These are phyloP conservation scores for Hozukius guyotensis DNA, from an alignment of 2,797 vertebrate species.

Conservation along the genomic window DNA sequence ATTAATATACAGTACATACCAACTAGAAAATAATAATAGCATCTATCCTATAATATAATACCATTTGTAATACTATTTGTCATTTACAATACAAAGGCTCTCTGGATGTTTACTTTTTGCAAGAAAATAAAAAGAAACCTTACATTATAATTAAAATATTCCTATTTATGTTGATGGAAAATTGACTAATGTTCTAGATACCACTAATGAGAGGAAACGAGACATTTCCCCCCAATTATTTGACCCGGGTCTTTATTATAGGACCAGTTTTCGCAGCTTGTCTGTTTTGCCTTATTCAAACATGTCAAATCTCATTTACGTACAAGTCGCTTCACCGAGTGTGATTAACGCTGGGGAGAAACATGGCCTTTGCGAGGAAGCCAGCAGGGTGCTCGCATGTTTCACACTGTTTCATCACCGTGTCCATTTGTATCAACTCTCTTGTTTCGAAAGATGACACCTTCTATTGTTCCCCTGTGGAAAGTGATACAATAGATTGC, in stretches of 20 bases:
- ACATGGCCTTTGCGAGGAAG: constrained; percentile 26
- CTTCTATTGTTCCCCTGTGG: background rate
- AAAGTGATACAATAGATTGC: constrained; percentile 30
- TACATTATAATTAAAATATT: background rate
- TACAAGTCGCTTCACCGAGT: constrained; percentile 28
- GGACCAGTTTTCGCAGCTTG: constrained; percentile 22
- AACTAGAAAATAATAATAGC: background rate
- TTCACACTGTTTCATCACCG: constrained; percentile 71
- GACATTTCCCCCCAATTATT: constrained; percentile 15
- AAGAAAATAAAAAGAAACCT: background rate
- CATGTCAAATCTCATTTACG: constrained; percentile 52
- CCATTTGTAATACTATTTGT: background rate
- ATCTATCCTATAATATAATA: background rate
- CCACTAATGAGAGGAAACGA: constrained; percentile 47
- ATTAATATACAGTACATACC: too few species aligned
- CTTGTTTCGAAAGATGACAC: constrained; percentile 37
- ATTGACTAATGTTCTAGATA: background rate
- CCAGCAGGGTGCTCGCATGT: constrained; percentile 41
- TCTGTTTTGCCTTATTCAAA: constrained; percentile 48
- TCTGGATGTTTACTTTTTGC: background rate
- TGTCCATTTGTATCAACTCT: constrained; percentile 55
- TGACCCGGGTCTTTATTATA: constrained; percentile 42
- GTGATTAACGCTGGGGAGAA: constrained; percentile 31
- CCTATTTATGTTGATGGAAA: background rate
- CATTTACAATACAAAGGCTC: background rate